Evolutionary conservation across 2,797 vertebrate genomes (phyloP), one percentile per base, ranked within the genome.

Genomic region (Sus cebifrons): DNA sequence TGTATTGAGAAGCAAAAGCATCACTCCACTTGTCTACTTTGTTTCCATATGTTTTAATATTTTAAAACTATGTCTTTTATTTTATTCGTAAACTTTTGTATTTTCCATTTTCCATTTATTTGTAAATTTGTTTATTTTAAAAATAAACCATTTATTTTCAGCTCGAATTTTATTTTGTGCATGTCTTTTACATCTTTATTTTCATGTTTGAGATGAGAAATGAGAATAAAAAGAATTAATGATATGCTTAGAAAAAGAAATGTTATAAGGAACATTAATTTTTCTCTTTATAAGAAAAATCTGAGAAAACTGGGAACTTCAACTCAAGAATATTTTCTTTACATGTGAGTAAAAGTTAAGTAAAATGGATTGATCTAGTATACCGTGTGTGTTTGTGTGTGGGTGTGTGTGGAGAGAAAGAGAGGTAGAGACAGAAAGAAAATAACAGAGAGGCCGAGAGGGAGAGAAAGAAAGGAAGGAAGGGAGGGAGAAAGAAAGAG

Each of bases 61-160:
- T 95, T 97, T 86, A 89, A 60, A 65, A 52, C 82, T 93, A 65
- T 71, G 44, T 94, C 96, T 94, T 93, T 97, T 96, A 96, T 97
- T 98, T 98, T 96, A 95, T 97, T 94, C 96, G 95, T 98, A 91
- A 96, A 93, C 93, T 95, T 97, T 98, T 98, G 98, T 98, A 97
- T 97, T 95, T 98, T 98, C 54, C 85, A 75, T 96, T 98, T 98
- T 97, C 96, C 96, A 96, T 97, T 98, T 98, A 91, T 98, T 96
- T 98, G 97, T 98, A 98, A 98, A 97, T 97, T 96, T 95, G 85
- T 83, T 90, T 97, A 93, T 97, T 97, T 98, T 97, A 97, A 87
- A 96, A 99, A 98, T 99, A 99, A 99, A 99, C 97, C 98, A 71
- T 97, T 97, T 98, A 98, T 98, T 98, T 98, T 98, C 97, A 98